phyloP scores from a whole-genome alignment of 2,888 invertebrate species.

The Spodoptera picta region DNA sequence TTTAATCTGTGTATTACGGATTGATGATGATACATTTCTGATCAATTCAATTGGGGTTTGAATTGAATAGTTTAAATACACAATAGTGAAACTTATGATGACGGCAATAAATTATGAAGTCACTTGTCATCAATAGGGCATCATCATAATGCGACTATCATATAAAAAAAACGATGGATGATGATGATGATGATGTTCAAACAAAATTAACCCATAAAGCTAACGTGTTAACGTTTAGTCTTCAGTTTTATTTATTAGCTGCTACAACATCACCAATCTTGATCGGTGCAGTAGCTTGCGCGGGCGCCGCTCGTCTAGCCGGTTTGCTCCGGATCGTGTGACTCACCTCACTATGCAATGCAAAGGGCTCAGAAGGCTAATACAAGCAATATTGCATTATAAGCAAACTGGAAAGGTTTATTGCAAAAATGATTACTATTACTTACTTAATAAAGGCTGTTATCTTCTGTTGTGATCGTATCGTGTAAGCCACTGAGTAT shows the following conservation, averaged over 20 bases:
- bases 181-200: constrained; percentile 10
- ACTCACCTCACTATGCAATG: constrained; percentile 60
- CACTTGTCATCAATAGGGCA: no score
- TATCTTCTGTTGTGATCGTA: not conserved
- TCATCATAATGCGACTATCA: not conserved
- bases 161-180: not conserved
- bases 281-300: constrained; percentile 52
- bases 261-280: constrained; percentile 37
- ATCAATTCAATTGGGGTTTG: no score
- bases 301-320: constrained; percentile 72
- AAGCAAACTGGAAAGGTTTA: not conserved
- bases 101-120: no score
- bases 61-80: no score
- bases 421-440: not conserved
- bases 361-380: constrained; percentile 23
- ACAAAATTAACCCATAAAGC: constrained; percentile 14
- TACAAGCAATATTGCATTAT: constrained; percentile 1
- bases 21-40: no score
- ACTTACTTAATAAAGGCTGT: not conserved
- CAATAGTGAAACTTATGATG: no score
- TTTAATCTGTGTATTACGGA: no score
- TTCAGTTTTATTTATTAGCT: constrained; percentile 44
- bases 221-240: constrained; percentile 11
- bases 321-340: constrained; percentile 70
- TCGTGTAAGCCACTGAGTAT: not conserved